Evolutionary conservation across 2,888 invertebrate species (phyloP), one percentile per base, ranked within the genome.

Genomic region (Andricus quercusramuli): DNA sequence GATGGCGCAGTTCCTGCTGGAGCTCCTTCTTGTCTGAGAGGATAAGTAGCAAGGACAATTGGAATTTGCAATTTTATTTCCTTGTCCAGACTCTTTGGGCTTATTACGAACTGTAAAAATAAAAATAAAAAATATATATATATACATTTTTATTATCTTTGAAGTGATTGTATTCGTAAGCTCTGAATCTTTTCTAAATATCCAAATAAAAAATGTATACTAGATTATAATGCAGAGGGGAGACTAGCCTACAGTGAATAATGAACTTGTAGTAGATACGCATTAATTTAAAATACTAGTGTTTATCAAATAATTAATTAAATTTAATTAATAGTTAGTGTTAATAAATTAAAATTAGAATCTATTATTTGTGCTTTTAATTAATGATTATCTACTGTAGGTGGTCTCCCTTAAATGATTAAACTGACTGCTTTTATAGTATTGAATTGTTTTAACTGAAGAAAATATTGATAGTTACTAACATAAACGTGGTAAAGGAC

Each of bases 401-500:
- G 37, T 37, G 37, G 9, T 37, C 37, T 37, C 9, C 8, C 37
- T 8, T 47, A 47, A 47, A 47, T 47, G 0, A 47, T 17, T 47
- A 5, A 47, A 17, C 47, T 17, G 47, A 47, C 17, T 44, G 47
- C 17, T 17, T 47, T 47, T 17, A 37, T 37, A 47, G 17, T 17
- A 8, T 29, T 6, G 2, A 29, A 17, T 25, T 25, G 6, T 29
- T 64, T 64, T 64, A 64, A 29, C 17, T 17, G 1, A 13, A 41
- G 20, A 37, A 37, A 77, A 77, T 17, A 37, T 65, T 77, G 13
- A 13, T 56, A 62, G 17, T 79, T 83, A 96, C 97, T 96, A 93
- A 97, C 97, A 92, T 96, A 98, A 79, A 98, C 97, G 92, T 98
- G 98, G 91, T 99, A 99, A 88, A 97, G 96, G 88, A 99, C 97